Base-by-base conservation (phyloP, 2,113 vertebrate genomes). In the Ceyx margarethae region DNA sequence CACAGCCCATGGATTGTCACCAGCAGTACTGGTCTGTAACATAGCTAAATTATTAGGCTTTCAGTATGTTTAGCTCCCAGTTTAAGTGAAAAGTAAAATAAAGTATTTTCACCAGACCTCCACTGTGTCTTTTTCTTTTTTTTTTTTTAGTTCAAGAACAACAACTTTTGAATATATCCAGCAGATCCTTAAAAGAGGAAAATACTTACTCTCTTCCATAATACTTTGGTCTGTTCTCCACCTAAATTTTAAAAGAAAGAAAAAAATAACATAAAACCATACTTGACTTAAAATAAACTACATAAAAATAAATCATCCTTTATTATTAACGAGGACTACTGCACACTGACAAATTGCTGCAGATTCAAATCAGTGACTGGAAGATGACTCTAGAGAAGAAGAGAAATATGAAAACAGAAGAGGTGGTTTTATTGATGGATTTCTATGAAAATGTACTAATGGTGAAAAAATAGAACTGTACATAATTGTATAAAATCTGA, bases 181-280 rank as follows among this genome's bases (percentile, higher is more conserved):
- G 83, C 71, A 94, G 73, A 87, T 75, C 87, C 26, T 91, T 93
- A 79, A 85, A 96, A 91, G 68, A 94, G 29, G 87, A 96, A 90
- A 90, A 93, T 95, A 99, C 99, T 97, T 98, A 99, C 99, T 99
- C 99, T 98, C 99, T 98, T 97, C 99, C 99, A 71, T 99, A 99
- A 97, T 99, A 98, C 96, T 99, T 99, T 96, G 99, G 99, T 97
- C 99, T 98, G 97, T 97, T 99, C 96, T 99, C 98, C 98, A 99
- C 98, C 99, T 99, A 97, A 96, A 96, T 97, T 86, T 89, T 94
- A 90, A 96, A 95, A 72, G 80, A 96, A 84, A 94, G 51, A 81
- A 73, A 21, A 15, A 12, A 23, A 51, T 25, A 26, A 64, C 33
- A 62, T 97, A 92, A 89, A 84, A 91, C 94, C 50, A 93, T 56